Evolutionary conservation across 30 jellyfish, hydroid and myxozoan genomes (phyloP).

Genomic region (Sanderia malayensis): DNA sequence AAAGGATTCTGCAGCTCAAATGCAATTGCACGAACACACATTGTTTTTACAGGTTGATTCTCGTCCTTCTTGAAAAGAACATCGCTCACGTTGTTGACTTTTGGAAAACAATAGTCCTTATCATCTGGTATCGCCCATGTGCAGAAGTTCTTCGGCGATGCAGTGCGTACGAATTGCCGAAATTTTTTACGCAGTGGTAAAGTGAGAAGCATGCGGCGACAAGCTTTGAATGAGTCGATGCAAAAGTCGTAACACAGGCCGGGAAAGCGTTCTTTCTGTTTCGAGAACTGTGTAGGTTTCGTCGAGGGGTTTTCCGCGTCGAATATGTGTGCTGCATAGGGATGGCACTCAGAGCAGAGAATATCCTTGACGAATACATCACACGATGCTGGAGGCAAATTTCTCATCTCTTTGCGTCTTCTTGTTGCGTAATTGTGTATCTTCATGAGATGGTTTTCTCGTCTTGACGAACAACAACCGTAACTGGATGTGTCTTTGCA

Average conservation of each 20-base stretch:
- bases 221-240: slow-evolving; percentile 29
- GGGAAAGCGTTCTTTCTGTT: slow-evolving; percentile 63
- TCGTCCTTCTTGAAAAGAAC: neutral
- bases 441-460: slow-evolving; percentile 29
- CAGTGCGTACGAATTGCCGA: slow-evolving; percentile 12
- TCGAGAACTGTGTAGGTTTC: slow-evolving; percentile 16
- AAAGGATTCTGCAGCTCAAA: slow-evolving; percentile 55
- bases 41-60: neutral
- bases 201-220: slow-evolving; percentile 44
- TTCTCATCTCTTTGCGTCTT: neutral
- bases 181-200: slow-evolving; percentile 42
- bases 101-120: slow-evolving; percentile 75
- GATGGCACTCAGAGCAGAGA: slow-evolving; percentile 85
- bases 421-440: slow-evolving; percentile 21
- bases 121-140: slow-evolving; percentile 82
- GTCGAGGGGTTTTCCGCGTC: slow-evolving; percentile 84
- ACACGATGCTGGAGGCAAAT: slow-evolving; percentile 14
- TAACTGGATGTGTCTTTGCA: slow-evolving; percentile 63
- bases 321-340: slow-evolving; percentile 91
- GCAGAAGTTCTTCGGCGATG: slow-evolving; percentile 59
- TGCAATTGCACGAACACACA: slow-evolving; percentile 75
- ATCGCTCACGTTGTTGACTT: slow-evolving; percentile 9
- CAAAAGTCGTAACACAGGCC: slow-evolving; percentile 82
- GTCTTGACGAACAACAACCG: slow-evolving; percentile 74
- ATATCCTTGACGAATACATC: slow-evolving; percentile 30